Percentiles rank a stretch among this genome's conserved stretches.
Evolutionary conservation across 2,888 invertebrate genomes (phyloP).

Genomic region (Horisme vitalbata): DNA sequence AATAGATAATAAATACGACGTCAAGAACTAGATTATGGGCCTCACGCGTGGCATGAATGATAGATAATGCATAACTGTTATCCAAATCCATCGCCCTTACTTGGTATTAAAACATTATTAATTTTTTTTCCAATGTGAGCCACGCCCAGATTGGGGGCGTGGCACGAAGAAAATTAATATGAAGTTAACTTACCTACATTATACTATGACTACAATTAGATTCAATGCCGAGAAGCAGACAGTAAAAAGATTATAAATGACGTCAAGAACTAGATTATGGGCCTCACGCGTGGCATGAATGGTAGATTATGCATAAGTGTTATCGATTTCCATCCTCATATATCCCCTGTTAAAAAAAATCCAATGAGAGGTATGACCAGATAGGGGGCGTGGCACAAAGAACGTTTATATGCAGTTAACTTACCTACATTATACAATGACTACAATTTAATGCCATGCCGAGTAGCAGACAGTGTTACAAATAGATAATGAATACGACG

Average conservation of each 20-base stretch:
- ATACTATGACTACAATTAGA: too few relatives aligned
- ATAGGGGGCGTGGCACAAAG: too few relatives aligned
- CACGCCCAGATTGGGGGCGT: not conserved
- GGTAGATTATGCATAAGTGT: conserved; percentile 15
- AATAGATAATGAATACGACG: not conserved
- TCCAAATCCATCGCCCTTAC: not conserved
- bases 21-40: conserved; percentile 3
- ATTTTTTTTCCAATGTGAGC: not conserved
- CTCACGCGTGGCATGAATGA: not conserved
- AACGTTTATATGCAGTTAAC: too few relatives aligned
- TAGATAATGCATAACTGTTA: conserved; percentile 13
- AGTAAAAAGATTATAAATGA: not conserved
- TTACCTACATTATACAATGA: not conserved
- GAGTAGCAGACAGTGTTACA: not conserved
- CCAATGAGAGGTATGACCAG: not conserved
- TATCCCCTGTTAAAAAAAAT: not conserved
- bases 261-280: conserved; percentile 6
- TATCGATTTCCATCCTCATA: not conserved
- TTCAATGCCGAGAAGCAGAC: too few relatives aligned
- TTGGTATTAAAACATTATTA: not conserved
- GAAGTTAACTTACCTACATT: too few relatives aligned
- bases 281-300: not conserved
- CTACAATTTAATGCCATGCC: not conserved
- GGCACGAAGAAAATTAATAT: too few relatives aligned
- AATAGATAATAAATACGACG: not conserved